Evolutionary conservation across 2,113 vertebrate genomes (phyloP), one percentile per base, ranked within the genome.

Genomic region (Sardina pilchardus): DNA sequence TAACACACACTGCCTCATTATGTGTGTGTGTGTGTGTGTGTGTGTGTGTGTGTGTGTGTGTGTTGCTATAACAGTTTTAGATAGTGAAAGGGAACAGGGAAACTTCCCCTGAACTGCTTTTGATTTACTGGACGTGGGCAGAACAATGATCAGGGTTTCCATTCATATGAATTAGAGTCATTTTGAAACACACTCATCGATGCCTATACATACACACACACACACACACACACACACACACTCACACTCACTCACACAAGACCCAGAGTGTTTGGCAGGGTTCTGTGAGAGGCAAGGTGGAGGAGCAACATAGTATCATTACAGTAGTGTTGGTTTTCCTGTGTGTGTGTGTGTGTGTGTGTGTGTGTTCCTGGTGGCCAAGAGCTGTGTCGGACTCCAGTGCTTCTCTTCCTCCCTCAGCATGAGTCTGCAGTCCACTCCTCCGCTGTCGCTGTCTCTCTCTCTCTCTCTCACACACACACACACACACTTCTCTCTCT

Each of bases 401-500:
- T 82, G 53, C 34, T 63, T 83, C 50, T 88, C 81, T 34, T 24
- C 24, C 56, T n/a, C 47, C 47, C 59, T 47, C 24, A 43, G 24
- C 42, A n/a, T n/a, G 39, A 0, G 47, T 45, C 71, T 84, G 59
- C 56, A 63, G 21, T 63, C 24, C 56, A n/a, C 56, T 24, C 56
- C 24, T 63, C 56, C 50, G 2, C 50, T 56, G 17, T 14, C 50
- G 14, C 47, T 42, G 39, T 47, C 19, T 4, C 53, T 21, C 53
- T 10, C 4, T 10, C 4, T 10, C 53, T 10, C 19, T 12, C 16
- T 12, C 53, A 59, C 59, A 63, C 59, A 63, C 59, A 63, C 50
- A 53, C 50, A 53, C 50, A 4, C 50, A 50, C 48, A 50, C 48
- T 50, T 82, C 67, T 86, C 83, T 85, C 86, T 84, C 53, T 86